These are phyloP conservation scores for Zaprionus gabonicus DNA, from an alignment of 1,140 invertebrate genomes.

Conservation along the genomic window DNA sequence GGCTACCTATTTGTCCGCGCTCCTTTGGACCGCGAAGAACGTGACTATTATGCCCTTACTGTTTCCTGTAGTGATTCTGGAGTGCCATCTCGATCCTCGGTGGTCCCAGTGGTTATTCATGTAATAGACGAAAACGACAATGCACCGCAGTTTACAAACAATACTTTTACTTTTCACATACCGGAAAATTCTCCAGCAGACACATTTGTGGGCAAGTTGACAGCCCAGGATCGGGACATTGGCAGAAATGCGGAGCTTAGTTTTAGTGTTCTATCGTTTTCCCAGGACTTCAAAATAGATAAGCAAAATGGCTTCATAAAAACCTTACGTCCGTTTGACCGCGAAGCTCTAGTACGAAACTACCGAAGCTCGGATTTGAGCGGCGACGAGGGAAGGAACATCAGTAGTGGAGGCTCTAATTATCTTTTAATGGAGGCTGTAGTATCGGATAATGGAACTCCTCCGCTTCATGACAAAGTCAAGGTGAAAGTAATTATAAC, in stretches of 20 bases:
- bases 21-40: conserved; percentile 93
- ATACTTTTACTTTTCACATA: conserved; percentile 93
- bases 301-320: conserved; percentile 96
- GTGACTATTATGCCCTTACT: conserved; percentile 95
- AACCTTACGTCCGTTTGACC: conserved; percentile 93
- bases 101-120: conserved; percentile 94
- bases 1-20: conserved; percentile 94
- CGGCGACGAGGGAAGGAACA: conserved; percentile 69
- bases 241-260: conserved; percentile 96
- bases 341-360: conserved; percentile 91
- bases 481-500: conserved; percentile 94
- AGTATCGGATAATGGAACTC: conserved; percentile 94
- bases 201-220: conserved; percentile 95
- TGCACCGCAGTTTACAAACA: conserved; percentile 93
- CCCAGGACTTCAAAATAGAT: conserved; percentile 94
- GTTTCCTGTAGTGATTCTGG: conserved; percentile 93
- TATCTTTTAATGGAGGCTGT: conserved; percentile 93
- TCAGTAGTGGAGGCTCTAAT: conserved; percentile 84
- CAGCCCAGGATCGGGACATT: conserved; percentile 95
- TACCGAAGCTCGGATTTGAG: conserved; percentile 21
- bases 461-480: conserved; percentile 92
- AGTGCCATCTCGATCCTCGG: conserved; percentile 89
- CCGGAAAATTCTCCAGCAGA: conserved; percentile 95
- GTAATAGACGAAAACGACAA: conserved; percentile 99
- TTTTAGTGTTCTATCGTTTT: conserved; percentile 91